Conservation (phyloP, 2,888 invertebrate genomes). For the Agriopis aurantiaria region DNA sequence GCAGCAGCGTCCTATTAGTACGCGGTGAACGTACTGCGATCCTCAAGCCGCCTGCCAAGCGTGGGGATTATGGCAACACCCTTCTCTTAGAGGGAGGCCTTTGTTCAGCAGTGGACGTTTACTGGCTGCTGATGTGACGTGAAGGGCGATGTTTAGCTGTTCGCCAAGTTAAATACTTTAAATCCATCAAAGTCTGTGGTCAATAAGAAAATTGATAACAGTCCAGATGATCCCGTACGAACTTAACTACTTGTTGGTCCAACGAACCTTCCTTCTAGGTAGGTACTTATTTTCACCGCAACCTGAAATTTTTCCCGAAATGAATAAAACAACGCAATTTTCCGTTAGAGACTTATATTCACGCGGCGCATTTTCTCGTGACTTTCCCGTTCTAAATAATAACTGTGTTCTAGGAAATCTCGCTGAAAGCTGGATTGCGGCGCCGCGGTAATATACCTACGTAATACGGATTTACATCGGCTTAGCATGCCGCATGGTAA, state of each 20-base stretch:
- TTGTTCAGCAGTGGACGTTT: too few species aligned
- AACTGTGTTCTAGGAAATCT: conserved; percentile 27
- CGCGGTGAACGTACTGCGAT: too few species aligned
- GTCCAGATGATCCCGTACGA: background rate
- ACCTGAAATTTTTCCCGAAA: conserved; percentile 8
- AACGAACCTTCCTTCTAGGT: background rate
- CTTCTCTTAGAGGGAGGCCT: too few species aligned
- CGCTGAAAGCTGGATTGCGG: conserved; percentile 18
- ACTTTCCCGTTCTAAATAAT: conserved; percentile 23
- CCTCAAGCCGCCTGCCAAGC: too few species aligned
- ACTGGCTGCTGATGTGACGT: too few species aligned
- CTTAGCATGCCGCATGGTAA: conserved; percentile 3
- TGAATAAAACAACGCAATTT: conserved; percentile 33
- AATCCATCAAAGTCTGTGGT: too few species aligned
- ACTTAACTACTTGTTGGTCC: background rate
- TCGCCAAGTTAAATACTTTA: too few species aligned
- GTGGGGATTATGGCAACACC: too few species aligned
- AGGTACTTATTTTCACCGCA: background rate
- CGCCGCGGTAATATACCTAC: conserved; percentile 1
- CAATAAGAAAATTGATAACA: background rate
- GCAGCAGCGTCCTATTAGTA: too few species aligned
- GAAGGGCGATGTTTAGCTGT: too few species aligned
- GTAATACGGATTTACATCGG: conserved; percentile 11
- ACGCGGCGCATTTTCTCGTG: conserved; percentile 19
- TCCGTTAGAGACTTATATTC: conserved; percentile 27